Evolutionary conservation across 1,140 invertebrate genomes (phyloP), one percentile per base, ranked within the genome.

Genomic region (Dreissena polymorpha): DNA sequence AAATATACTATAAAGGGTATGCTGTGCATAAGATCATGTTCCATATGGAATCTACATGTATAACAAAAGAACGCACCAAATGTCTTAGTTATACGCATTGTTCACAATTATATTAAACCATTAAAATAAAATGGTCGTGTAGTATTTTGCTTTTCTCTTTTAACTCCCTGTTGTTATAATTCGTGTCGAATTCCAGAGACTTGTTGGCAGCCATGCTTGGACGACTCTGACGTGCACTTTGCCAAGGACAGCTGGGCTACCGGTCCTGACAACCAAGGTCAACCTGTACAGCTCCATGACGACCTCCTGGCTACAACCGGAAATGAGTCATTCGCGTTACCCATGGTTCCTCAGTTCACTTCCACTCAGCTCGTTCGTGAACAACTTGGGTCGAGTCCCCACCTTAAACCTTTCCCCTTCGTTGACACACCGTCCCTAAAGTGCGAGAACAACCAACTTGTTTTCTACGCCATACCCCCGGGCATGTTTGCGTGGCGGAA

Each of bases 401-500:
- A 39, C 2, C 39, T 8, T 39, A 39, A 39, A 39, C 25, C 27
- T 12, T 10, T 18, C 10, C 63, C 27, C 14, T 55, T 27, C 27
- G 23, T 18, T 23, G 77, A 80, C 13, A 55, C 77, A 53, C 68
- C 68, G 6, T 57, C 27, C 49, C n/a, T 80, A 50, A 69, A 73
- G 50, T 82, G 79, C 50, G 25, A 71, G 13, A 55, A 50, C 18
- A 69, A 82, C 23, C 60, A 63, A 57, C 49, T 82, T 7, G 50
- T 82, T 21, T 27, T 82, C 25, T 82, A 74, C n/a, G 79, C 79
- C 14, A 49, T 82, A 16, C 79, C 79, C 8, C 71, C 69, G n/a
- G 71, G 79, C n/a, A 53, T 53, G 39, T 63, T 82, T 39, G 79
- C 79, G 5, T 82, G 79, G 79, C 72, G 79, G 73, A 82, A 49